Conservation (phyloP, 2,797 vertebrate species). For the Sebastes steindachneri region DNA sequence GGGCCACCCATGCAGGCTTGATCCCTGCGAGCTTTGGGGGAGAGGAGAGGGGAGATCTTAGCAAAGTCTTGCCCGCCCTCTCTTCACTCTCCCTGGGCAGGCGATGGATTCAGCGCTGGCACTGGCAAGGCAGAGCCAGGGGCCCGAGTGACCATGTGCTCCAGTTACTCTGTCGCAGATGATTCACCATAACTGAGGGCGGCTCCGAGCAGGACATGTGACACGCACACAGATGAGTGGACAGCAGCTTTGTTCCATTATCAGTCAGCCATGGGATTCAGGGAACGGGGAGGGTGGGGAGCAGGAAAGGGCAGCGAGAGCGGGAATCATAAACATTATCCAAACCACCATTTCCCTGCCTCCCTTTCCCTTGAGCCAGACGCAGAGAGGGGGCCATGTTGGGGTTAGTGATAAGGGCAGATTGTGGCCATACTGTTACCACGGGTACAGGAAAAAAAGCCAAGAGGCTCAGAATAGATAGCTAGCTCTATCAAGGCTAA, state of each 20-base stretch:
- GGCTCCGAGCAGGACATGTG: conserved; percentile 66
- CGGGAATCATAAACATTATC: conserved; percentile 63
- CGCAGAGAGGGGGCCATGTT: conserved; percentile 37
- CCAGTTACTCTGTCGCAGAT: conserved; percentile 78
- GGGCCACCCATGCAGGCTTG: conserved; percentile 69
- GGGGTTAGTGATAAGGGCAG: conserved; percentile 64
- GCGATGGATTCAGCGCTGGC: conserved; percentile 60
- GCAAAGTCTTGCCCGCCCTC: conserved; percentile 58
- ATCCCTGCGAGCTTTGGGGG: conserved; percentile 62
- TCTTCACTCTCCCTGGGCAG: conserved; percentile 66
- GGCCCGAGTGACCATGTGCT: conserved; percentile 79
- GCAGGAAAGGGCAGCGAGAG: conserved; percentile 38
- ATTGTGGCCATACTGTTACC: conserved; percentile 60
- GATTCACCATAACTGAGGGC: conserved; percentile 76
- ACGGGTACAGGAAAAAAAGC: conserved; percentile 57
- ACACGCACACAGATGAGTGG: conserved; percentile 72
- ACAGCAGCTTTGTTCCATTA: conserved; percentile 76
- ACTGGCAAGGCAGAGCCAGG: conserved; percentile 62
- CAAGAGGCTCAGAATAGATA: conserved; percentile 67
- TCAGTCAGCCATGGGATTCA: conserved; percentile 68
- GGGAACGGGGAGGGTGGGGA: conserved; percentile 35
- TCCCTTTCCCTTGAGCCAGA: conserved; percentile 52
- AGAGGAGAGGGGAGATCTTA: conserved; percentile 50
- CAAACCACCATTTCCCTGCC: conserved; percentile 33
- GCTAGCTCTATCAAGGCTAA: conserved; percentile 64